A percentile compares a stretch with the other conserved stretches of the same genome.
phyloP scores from a whole-genome alignment of 2,113 vertebrate genomes.

The Labeo catla region DNA sequence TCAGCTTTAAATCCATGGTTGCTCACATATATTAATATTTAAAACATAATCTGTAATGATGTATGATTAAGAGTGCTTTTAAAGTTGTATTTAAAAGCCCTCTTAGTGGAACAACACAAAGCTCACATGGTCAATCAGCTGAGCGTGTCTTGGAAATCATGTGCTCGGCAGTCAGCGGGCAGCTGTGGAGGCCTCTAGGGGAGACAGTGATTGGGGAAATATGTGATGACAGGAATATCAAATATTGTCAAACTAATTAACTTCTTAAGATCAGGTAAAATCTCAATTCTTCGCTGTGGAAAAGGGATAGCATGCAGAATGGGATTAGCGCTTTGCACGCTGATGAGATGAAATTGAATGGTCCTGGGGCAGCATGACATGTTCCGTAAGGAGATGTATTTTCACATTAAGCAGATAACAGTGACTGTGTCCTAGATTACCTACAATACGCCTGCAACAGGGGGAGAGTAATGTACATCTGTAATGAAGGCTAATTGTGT shows the following conservation, averaged over 20 bases:
- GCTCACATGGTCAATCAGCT: neutral
- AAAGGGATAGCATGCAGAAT: conserved; percentile 36
- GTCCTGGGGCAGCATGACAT: conserved; percentile 29
- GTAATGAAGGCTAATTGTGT: conserved; percentile 49
- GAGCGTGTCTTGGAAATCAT: conserved; percentile 5
- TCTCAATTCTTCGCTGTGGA: conserved; percentile 29
- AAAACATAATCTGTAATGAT: too few relatives aligned
- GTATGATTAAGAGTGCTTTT: too few relatives aligned
- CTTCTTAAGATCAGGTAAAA: conserved; percentile 36
- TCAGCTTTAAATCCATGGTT: neutral
- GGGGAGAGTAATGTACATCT: conserved; percentile 28
- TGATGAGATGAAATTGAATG: conserved; percentile 48
- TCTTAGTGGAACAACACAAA: neutral
- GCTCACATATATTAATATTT: neutral
- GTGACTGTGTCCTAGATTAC: conserved; percentile 42
- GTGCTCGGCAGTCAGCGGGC: neutral
- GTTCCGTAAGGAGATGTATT: conserved; percentile 29
- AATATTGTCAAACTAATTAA: conserved; percentile 45
- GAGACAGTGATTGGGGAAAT: conserved; percentile 32
- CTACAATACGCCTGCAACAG: conserved; percentile 34
- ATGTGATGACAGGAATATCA: conserved; percentile 40
- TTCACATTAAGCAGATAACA: conserved; percentile 46
- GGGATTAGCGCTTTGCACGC: conserved; percentile 25
- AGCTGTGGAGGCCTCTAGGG: conserved; percentile 13
- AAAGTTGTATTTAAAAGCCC: conserved; percentile 1